Conservation (phyloP, 2,888 invertebrate genomes). For the Dolomedes plantarius region DNA sequence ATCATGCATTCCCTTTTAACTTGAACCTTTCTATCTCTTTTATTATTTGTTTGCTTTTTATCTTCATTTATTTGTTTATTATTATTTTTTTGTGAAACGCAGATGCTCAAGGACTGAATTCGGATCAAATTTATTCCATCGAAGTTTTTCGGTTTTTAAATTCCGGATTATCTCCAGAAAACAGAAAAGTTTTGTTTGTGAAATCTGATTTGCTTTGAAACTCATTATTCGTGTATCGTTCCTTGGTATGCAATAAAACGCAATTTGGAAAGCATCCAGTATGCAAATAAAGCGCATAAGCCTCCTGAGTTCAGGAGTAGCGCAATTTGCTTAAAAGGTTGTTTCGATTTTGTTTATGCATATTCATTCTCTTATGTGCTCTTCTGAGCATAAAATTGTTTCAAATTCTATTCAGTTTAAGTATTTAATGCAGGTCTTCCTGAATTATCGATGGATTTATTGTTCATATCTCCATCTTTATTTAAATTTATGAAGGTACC, state of each 20-base stretch:
- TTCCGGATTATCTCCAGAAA: constrained; percentile 5
- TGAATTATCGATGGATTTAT: background rate
- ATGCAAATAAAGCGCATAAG: background rate
- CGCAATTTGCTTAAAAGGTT: constrained; percentile 32
- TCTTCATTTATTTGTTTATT: too few species aligned
- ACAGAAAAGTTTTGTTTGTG: constrained; percentile 17
- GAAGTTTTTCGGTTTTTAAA: background rate
- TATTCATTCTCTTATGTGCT: constrained; percentile 10
- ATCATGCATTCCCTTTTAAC: background rate
- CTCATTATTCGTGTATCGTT: constrained; percentile 11
- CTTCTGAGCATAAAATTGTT: background rate
- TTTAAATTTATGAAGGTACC: background rate
- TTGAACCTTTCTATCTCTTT: too few species aligned
- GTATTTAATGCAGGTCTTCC: background rate
- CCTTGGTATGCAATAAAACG: background rate
- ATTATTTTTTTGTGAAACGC: background rate
- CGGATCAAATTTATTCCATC: background rate
- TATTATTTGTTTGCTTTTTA: too few species aligned
- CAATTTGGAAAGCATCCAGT: constrained; percentile 24
- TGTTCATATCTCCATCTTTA: constrained; percentile 2
- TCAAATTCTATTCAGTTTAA: background rate
- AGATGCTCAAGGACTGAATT: background rate
- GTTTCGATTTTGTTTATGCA: constrained; percentile 14
- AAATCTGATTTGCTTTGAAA: constrained; percentile 17
- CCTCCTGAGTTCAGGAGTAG: background rate